Base-by-base conservation (phyloP, 1,140 invertebrate species). In the Drosophila athabasca region DNA sequence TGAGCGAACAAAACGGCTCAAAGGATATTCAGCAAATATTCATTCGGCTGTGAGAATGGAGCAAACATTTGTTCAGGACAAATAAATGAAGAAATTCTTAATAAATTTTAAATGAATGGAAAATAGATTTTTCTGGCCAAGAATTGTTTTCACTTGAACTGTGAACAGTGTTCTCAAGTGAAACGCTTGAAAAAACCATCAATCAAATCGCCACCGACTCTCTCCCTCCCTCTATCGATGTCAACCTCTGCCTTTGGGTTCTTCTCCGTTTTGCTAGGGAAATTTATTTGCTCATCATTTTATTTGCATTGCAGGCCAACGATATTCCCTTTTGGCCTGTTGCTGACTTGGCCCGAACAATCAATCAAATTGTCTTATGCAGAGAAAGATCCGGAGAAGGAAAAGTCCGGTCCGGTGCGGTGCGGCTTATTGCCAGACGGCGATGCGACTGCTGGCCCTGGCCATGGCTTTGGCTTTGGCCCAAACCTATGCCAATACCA, bases 301-400 rank as follows among this genome's bases (percentile, higher is more conserved):
- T 67, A 69, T 70, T 70, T 70, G 67, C 67, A 70, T 70, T 69
- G 29, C 29, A 24, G 19, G 26, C 9, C 19, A 6, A 17, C 60
- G 51, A 53, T 35, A 11, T 53, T 51, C 52, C 67, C 69, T 68
- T 70, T 58, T 49, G 67, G 67, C 67, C 67, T 72, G 59, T 62
- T 64, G 45, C 58, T 50, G 31, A 44, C 52, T 51, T 62, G 66
- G 70, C 62, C 59, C 48, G 52, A 69, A 81, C 81, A 84, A 84
- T 84, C 81, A 84, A 84, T 84, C 77, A 85, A 84, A 74, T 81
- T 70, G 77, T 81, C 82, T 77, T 76, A 45, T 53, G 49, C 54
- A 59, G 59, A 51, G 65, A 45, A 67, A 60, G 57, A 73, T 67
- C 74, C 74, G 57, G 17, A 19, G 17, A 19, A 19, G 17, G 17